A percentile compares a stretch with the other conserved stretches of the same genome.
Conservation (phyloP, 2,888 invertebrate genomes). For the Amphipyra berbera region DNA sequence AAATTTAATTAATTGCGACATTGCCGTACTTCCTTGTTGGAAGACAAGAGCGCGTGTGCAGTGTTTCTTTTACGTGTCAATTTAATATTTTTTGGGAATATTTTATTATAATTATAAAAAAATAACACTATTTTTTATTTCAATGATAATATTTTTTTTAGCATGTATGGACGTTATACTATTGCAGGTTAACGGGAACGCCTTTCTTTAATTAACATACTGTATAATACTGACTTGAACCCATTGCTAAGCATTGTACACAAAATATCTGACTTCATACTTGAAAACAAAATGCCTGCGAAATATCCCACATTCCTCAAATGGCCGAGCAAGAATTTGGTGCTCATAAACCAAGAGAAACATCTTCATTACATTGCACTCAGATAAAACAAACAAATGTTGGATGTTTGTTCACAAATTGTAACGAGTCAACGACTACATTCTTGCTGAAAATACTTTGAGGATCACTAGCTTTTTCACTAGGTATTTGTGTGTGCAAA, state of each 20-base stretch:
- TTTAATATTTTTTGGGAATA: too few species aligned
- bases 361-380: constrained; percentile 62
- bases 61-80: too few species aligned
- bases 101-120: too few species aligned
- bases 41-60: too few species aligned
- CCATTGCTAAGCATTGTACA: background rate
- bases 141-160: too few species aligned
- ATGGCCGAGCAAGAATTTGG: constrained; percentile 37
- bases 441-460: constrained; percentile 14
- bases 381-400: constrained; percentile 63
- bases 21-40: too few species aligned
- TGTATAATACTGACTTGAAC: too few species aligned
- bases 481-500: background rate
- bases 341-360: constrained; percentile 33
- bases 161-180: too few species aligned
- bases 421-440: constrained; percentile 1
- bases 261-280: constrained; percentile 7
- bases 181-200: too few species aligned
- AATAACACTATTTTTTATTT: too few species aligned
- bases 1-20: too few species aligned
- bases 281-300: constrained; percentile 16
- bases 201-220: too few species aligned
- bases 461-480: background rate
- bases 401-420: constrained; percentile 10
- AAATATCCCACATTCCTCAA: constrained; percentile 31